Percentiles rank a stretch among this genome's conserved stretches.
These are phyloP conservation scores for Ernsta delagoae DNA, from an alignment of 2,888 invertebrate genomes.

Conservation along the genomic window DNA sequence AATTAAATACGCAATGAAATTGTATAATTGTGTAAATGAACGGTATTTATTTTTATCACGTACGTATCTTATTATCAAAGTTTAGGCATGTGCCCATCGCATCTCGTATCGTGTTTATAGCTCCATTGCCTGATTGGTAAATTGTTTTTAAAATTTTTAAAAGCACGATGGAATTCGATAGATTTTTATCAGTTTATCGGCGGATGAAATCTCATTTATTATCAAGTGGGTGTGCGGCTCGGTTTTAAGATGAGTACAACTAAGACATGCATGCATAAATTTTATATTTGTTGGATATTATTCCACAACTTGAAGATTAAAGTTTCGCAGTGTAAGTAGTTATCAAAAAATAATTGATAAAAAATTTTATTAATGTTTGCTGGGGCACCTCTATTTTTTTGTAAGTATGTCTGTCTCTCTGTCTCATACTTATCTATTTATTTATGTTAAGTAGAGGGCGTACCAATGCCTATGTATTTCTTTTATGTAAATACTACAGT, in stretches of 20 bases:
- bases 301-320: no score
- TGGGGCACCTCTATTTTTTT: no score
- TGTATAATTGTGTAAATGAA: slow-evolving; percentile 7
- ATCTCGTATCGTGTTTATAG: slow-evolving; percentile 10
- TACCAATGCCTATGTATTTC: no score
- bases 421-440: no score
- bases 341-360: no score
- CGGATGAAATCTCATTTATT: slow-evolving; percentile 33
- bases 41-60: slow-evolving; percentile 18
- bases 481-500: no score
- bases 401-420: no score
- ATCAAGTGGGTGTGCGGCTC: slow-evolving; percentile 23
- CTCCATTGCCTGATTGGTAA: slow-evolving; percentile 23
- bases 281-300: neutral
- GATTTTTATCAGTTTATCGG: slow-evolving; percentile 31
- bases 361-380: no score
- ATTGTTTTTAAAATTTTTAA: slow-evolving; percentile 11
- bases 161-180: slow-evolving; percentile 17
- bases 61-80: slow-evolving; percentile 5
- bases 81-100: neutral
- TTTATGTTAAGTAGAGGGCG: no score
- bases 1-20: neutral
- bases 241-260: slow-evolving; percentile 16
- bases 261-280: slow-evolving; percentile 14
- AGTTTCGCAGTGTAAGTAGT: no score